A percentile compares a stretch with the other conserved stretches of the same genome.
Evolutionary conservation across 2,888 invertebrate species (phyloP).

Genomic region (Paralinhomoeus sp.): DNA sequence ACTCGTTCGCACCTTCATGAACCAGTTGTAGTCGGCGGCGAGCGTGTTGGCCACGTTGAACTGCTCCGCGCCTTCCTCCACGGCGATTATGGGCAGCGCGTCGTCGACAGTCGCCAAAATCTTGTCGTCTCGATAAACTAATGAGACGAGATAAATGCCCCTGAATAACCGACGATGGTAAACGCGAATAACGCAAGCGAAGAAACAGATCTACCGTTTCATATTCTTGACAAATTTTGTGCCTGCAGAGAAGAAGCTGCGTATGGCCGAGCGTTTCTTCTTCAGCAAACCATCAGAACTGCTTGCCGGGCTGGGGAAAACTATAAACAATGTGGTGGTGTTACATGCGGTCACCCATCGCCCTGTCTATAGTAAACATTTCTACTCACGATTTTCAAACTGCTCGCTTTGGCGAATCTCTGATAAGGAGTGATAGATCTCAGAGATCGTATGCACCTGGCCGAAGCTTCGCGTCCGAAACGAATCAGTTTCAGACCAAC

Average conservation of each 20-base stretch:
- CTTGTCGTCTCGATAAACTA: slow-evolving; percentile 81
- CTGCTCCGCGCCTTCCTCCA: slow-evolving; percentile 51
- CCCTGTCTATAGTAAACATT: too few species aligned
- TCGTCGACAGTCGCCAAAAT: slow-evolving; percentile 89
- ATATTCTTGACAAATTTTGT: slow-evolving; percentile 74
- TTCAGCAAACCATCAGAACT: slow-evolving; percentile 1
- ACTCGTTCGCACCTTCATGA: slow-evolving; percentile 52
- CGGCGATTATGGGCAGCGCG: slow-evolving; percentile 80
- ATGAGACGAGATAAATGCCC: slow-evolving; percentile 73
- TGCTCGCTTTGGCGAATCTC: too few species aligned
- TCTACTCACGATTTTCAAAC: too few species aligned
- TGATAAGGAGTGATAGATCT: too few species aligned
- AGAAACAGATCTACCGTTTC: too few species aligned
- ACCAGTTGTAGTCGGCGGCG: slow-evolving; percentile 82
- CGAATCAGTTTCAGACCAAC: too few species aligned
- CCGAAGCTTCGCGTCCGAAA: too few species aligned
- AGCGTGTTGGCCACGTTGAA: slow-evolving; percentile 56
- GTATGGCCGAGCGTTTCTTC: slow-evolving; percentile 36
- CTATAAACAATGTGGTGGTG: too few species aligned
- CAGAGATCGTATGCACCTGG: too few species aligned
- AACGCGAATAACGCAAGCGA: too few species aligned
- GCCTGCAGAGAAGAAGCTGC: slow-evolving; percentile 78
- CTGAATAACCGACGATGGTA: slow-evolving; percentile 31
- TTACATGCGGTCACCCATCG: too few species aligned
- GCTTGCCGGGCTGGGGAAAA: not conserved